Evolutionary conservation across 2,113 vertebrate species (phyloP).

Genomic region (Pollachius pollachius): DNA sequence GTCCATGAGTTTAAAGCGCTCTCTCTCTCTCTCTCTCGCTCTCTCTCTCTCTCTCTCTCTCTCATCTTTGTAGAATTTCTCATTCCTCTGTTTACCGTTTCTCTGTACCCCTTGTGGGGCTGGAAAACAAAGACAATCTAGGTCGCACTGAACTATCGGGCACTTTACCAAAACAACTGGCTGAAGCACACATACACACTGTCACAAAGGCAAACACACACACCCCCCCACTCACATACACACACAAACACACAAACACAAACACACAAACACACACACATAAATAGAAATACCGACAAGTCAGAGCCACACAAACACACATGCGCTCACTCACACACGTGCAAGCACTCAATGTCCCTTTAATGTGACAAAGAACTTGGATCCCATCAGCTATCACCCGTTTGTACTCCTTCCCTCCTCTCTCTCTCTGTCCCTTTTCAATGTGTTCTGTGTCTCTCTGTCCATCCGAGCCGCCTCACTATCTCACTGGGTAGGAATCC

Average conservation of each 20-base stretch:
- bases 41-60: slow-evolving; percentile 17
- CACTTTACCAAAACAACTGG: slow-evolving; percentile 31
- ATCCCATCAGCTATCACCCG: slow-evolving; percentile 54
- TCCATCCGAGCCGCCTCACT: slow-evolving; percentile 39
- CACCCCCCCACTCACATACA: slow-evolving; percentile 14
- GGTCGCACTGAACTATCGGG: slow-evolving; percentile 25
- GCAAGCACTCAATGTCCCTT: slow-evolving; percentile 23
- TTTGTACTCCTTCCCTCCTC: neutral
- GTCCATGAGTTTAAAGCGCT: slow-evolving; percentile 3
- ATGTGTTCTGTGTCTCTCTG: slow-evolving; percentile 1
- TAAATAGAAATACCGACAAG: slow-evolving; percentile 2
- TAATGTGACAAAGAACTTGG: slow-evolving; percentile 53
- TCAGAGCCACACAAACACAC: slow-evolving; percentile 10
- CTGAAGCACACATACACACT: slow-evolving; percentile 28
- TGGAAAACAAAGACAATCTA: slow-evolving; percentile 44
- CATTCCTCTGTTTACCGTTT: slow-evolving; percentile 22
- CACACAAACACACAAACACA: neutral
- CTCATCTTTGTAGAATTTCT: slow-evolving; percentile 6
- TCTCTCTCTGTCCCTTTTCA: slow-evolving; percentile 11
- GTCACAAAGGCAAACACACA: neutral
- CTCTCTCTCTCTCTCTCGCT: slow-evolving; percentile 7
- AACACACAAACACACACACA: slow-evolving; percentile 16
- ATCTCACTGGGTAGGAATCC: slow-evolving; percentile 68
- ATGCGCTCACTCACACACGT: slow-evolving; percentile 14
- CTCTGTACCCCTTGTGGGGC: slow-evolving; percentile 15